Evolutionary conservation across 2,113 vertebrate genomes (phyloP), one percentile per base, ranked within the genome.

Genomic region (Syrrhaptes paradoxus): DNA sequence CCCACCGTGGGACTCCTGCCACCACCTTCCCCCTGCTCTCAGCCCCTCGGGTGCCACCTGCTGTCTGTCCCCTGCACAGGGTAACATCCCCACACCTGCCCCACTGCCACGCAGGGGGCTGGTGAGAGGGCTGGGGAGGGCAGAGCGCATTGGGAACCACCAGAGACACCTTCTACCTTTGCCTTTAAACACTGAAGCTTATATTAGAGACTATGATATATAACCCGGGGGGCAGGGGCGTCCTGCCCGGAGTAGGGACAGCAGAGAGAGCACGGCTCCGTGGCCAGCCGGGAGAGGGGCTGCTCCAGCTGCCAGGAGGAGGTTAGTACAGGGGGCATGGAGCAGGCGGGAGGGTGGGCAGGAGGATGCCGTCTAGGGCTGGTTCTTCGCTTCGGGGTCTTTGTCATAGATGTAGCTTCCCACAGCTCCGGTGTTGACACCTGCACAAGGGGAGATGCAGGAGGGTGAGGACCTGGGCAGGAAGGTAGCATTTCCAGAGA

Each of bases 321-420:
- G 84, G 85, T 94, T 96, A 96, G 95, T 96, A 88, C 3, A 8
- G 91, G 93, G 91, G 92, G 61, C 85, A 79, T 84, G 63, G 92
- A 93, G 93, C 24, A 0, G 93, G 51, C 26, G 66, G 61, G 51
- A 14, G 2, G 62, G 11, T 0, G 4, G 75, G 51, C 10, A 5
- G 72, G 26, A 18, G 22, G 29, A 85, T 0, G 0, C 76, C 3
- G 2, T 31, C 98, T 98, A 99, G 80, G 98, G 99, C 97, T 99
- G 98, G 85, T 98, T 98, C 96, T 98, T 99, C 1, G 97, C 97
- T 86, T 98, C 99, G 0, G 98, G 98, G 89, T 99, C 99, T 98
- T 98, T 99, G 70, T 99, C 99, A 1, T 99, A 99, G 98, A 99
- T 98, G 98, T 99, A 99, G 97, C 99, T 99, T 93, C 99, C 99